Evolutionary conservation across 2,888 invertebrate genomes (phyloP), one percentile per base, ranked within the genome.

Genomic region (Trisateles emortualis): DNA sequence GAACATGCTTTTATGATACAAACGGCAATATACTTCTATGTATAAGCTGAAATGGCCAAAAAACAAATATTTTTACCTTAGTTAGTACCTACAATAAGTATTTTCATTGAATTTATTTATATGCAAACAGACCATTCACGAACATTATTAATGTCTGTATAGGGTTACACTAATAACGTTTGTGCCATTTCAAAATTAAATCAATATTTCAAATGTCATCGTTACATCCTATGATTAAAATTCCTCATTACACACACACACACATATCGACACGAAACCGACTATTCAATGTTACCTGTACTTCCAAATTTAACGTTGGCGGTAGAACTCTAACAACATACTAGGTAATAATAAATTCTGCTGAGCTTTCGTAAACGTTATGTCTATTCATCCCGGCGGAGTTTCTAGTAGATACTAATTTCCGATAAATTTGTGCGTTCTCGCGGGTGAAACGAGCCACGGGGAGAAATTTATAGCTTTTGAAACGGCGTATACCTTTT

Each of bases 371-470:
- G 56, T 63, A 69, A 75, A 65, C 60, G 69, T 63, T 67, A 64
- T 59, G 68, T 76, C 70, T 76, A 77, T 76, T 74, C 77, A 78
- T 71, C 68, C 73, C 76, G 62, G 59, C 68, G 73, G 81, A 86
- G 81, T 86, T 83, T 77, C 79, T 78, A 81, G 73, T 72, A 75
- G 75, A 78, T 82, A 87, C 88, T 90, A 91, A 89, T 90, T 90
- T 88, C 86, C 86, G 83, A 89, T 90, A 88, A 89, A 90, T 89
- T 89, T 86, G 85, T 85, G 86, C 84, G 85, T 87, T 86, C 84
- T 86, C 85, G 84, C 83, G 84, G 76, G 83, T 84, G 83, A 84
- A 89, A 88, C 87, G 89, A 88, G 84, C 81, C 83, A 78, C 79
- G 73, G 77, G 69, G 78, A 72, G 78, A 84, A 88, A 90, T 90